Evolutionary conservation across 2,113 vertebrate genomes (phyloP).

Genomic region (Albula glossodonta): DNA sequence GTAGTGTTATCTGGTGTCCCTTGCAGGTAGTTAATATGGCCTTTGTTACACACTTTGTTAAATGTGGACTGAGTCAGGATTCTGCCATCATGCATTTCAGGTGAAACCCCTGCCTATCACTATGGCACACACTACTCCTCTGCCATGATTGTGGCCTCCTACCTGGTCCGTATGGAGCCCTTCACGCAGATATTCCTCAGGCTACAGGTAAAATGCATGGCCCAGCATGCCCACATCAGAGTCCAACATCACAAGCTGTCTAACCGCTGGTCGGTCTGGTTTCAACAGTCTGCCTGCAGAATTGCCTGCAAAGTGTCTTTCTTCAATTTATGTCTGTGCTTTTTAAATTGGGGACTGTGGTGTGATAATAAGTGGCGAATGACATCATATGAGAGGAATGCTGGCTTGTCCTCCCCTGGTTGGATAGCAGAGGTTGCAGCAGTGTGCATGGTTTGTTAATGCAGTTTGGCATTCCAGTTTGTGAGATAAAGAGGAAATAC

Average conservation of each 20-base stretch:
- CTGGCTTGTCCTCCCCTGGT: too few relatives aligned
- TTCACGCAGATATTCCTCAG: slow-evolving; percentile 97
- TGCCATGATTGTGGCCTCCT: slow-evolving; percentile 97
- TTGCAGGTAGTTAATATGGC: background rate
- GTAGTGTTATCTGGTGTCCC: too few relatives aligned
- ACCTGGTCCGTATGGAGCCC: slow-evolving; percentile 95
- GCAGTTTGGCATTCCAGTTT: too few relatives aligned
- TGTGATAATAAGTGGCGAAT: too few relatives aligned
- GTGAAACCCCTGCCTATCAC: slow-evolving; percentile 97
- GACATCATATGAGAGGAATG: too few relatives aligned
- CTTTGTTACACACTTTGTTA: background rate
- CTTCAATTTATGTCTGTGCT: background rate
- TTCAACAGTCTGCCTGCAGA: background rate
- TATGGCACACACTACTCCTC: slow-evolving; percentile 98
- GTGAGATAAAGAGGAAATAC: too few relatives aligned
- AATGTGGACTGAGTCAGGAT: background rate
- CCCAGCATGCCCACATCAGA: background rate
- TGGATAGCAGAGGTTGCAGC: too few relatives aligned
- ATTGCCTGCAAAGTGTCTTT: background rate
- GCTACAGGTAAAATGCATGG: slow-evolving; percentile 80
- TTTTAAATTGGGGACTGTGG: too few relatives aligned
- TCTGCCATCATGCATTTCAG: slow-evolving; percentile 57
- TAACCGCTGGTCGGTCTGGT: too few relatives aligned
- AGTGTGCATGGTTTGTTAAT: too few relatives aligned
- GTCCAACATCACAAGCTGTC: background rate